phyloP scores from a whole-genome alignment of 92 coral and sea anemone genomes.

The Parazoanthus atlanticus region DNA sequence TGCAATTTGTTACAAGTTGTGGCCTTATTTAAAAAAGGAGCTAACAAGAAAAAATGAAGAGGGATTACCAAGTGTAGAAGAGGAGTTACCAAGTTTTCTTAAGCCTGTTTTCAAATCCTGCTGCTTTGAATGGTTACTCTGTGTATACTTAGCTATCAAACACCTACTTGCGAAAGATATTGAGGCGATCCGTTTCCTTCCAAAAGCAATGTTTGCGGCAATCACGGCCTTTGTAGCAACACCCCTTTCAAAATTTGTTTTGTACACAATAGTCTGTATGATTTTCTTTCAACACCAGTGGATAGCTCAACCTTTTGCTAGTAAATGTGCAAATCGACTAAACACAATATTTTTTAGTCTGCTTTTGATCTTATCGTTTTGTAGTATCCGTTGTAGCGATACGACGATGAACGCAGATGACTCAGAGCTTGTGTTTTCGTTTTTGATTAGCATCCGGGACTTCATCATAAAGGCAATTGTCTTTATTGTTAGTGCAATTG shows the following conservation, averaged over 20 bases:
- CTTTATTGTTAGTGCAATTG: no score
- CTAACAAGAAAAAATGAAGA: background rate
- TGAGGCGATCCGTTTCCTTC: background rate
- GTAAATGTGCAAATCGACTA: background rate
- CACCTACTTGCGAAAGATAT: background rate
- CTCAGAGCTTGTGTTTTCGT: constrained; percentile 17
- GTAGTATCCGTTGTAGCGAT: constrained; percentile 28
- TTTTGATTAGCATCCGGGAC: background rate
- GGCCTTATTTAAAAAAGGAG: background rate
- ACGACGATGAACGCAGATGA: constrained; percentile 1
- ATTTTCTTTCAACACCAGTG: background rate
- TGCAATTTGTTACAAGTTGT: background rate
- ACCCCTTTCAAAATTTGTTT: constrained; percentile 12
- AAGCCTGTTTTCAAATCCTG: no score
- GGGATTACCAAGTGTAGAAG: background rate
- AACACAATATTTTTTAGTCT: background rate
- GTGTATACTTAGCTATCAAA: background rate
- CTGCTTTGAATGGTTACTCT: background rate
- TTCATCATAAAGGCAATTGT: no score
- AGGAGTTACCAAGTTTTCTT: no score
- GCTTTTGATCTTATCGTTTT: background rate
- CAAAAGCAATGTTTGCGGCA: background rate
- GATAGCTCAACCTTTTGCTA: background rate
- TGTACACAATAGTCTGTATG: background rate
- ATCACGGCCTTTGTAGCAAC: background rate